A percentile compares a stretch with the other conserved stretches of the same genome.
phyloP scores from a whole-genome alignment of 2,113 vertebrate species.

The Pelusios castaneus region DNA sequence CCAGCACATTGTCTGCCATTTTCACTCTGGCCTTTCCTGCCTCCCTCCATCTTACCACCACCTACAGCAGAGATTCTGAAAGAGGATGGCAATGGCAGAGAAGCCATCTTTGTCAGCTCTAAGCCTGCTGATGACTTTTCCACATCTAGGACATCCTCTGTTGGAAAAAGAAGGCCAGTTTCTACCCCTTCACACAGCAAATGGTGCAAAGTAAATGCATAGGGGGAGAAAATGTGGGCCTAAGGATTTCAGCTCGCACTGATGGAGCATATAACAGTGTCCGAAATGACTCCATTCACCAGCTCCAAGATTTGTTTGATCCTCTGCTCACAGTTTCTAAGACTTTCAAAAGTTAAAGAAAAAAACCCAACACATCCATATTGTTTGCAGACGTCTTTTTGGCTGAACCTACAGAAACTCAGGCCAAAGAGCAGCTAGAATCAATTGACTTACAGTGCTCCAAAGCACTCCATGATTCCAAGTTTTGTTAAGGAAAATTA shows the following conservation, averaged over 20 bases:
- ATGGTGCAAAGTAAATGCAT: neutral
- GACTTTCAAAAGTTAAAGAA: neutral
- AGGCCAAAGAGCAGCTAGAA: neutral
- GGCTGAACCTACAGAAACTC: neutral
- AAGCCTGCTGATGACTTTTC: neutral
- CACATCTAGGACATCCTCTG: neutral
- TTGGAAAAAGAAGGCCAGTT: neutral
- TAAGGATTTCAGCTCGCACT: neutral
- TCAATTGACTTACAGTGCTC: neutral
- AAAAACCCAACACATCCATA: neutral
- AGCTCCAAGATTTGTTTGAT: neutral
- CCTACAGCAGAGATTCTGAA: neutral
- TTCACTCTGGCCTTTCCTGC: neutral
- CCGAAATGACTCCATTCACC: neutral
- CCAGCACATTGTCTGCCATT: neutral
- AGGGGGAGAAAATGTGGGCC: neutral
- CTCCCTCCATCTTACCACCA: accelerated
- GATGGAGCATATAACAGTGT: neutral
- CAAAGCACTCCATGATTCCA: neutral
- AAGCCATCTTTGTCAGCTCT: neutral
- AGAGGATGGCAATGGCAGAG: neutral
- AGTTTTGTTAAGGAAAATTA: neutral
- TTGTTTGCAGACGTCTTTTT: neutral
- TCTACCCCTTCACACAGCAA: neutral
- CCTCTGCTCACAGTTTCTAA: neutral